Base-by-base conservation (phyloP, 2,888 invertebrate genomes). In the Sphinx pinastri region DNA sequence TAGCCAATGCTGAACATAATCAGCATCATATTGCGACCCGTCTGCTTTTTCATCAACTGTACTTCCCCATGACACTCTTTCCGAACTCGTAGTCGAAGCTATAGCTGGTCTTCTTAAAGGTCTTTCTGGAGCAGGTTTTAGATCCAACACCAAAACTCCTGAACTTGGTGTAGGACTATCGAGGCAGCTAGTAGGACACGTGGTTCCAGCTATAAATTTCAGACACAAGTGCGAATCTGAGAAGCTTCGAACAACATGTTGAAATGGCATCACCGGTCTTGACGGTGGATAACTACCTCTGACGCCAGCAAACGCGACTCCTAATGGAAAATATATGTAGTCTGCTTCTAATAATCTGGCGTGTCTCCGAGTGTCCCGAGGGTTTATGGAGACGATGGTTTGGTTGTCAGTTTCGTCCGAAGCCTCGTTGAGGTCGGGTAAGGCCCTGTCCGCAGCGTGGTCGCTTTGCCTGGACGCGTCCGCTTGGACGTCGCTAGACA, bases 401-500 rank as follows among this genome's bases (percentile, higher is more conserved):
- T 94, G 95, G 73, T 95, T 95, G 79, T 96, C 96, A 12, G 96
- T 96, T 89, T 96, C 96, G 82, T 96, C 96, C 16, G 96, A 96
- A 12, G 96, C 96, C 81, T 97, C 96, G 84, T 96, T 96, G 51
- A 97, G 94, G 82, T 96, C 96, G 74, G 97, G 96, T 11, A 97
- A 86, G 11, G 95, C 95, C 71, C 95, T 86, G 74, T 95, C 92
- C 0, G 90, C 91, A 0, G 92, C 93, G 74, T 95, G 92, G 79
- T 95, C 95, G 72, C 95, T 95, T 60, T 95, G 95, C 31, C 94
- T 81, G 0, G 95, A 95, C 1, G 96, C 95, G 80, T 96, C 96
- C 0, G 96, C 96, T 86, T 97, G 97, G 0, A 97, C 96, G 84
- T 97, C 97, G 74, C 97, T 97, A 13, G 97, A 97, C 97, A 97